Percentiles rank a stretch among this genome's conserved stretches.
phyloP scores from a whole-genome alignment of 2,113 vertebrate species.

The Leptocoma aspasia region DNA sequence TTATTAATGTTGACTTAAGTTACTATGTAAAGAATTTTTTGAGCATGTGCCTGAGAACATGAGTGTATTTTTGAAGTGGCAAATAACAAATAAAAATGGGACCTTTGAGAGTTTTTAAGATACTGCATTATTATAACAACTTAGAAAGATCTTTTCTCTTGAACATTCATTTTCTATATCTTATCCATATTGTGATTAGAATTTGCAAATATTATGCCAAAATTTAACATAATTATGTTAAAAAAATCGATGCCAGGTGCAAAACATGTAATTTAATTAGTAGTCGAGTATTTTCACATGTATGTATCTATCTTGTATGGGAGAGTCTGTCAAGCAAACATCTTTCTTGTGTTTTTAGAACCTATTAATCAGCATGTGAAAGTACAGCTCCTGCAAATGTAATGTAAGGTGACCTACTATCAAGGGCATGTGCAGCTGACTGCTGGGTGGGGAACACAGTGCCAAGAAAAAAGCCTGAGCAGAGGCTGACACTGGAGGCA shows the following conservation, averaged over 20 bases:
- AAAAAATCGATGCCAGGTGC: not conserved
- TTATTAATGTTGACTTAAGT: slow-evolving; percentile 40
- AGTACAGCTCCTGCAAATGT: not conserved
- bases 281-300: not conserved
- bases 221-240: not conserved
- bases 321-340: not conserved
- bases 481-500: not conserved
- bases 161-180: not conserved
- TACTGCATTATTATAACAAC: not conserved
- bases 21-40: slow-evolving; percentile 44
- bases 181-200: not conserved
- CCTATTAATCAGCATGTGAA: not conserved
- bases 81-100: slow-evolving; percentile 25
- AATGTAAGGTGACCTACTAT: not conserved
- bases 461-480: not conserved
- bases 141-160: not conserved
- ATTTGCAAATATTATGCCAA: not conserved
- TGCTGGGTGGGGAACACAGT: not conserved
- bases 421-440: not conserved
- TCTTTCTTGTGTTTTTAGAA: not conserved
- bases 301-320: not conserved
- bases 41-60: slow-evolving; percentile 32
- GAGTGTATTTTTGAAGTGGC: slow-evolving; percentile 32
- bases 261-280: not conserved
- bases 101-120: not conserved